Evolutionary conservation across 2,797 vertebrate genomes (phyloP), one percentile per base, ranked within the genome.

Genomic region (Protosalanx chinensis): DNA sequence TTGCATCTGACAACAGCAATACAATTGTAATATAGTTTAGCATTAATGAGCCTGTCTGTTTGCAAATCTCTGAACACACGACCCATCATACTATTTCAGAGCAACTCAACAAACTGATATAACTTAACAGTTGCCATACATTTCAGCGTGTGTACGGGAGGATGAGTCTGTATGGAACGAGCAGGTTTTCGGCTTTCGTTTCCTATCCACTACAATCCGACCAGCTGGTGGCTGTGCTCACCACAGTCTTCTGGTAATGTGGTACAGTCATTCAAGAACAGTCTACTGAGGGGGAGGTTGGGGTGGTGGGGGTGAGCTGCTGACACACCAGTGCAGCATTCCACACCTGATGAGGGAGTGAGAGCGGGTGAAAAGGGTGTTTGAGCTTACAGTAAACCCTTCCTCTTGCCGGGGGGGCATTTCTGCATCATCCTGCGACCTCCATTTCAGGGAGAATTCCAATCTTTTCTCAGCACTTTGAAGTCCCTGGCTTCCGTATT

Each of bases 401-500:
- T 13, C 60, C 23, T 46, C n/a, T 13, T 49, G 58, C 59, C 72
- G 57, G 23, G 23, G 62, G 71, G 75, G 76, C 58, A 77, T 20
- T 72, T 56, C 59, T 57, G 61, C 70, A 27, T 81, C 72, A 74
- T 59, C 51, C 33, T 69, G 75, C 41, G 70, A 78, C 65, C 72
- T 76, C 68, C 57, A 20, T 81, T 81, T 77, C 78, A 82, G 81
- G 82, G 81, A 85, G 68, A 12, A 37, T 57, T 32, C 29, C 4
- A 18, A 64, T 65, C 59, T 70, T 62, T 65, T 77, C 33, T 53
- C 16, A 0, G 3, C 33, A 61, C 71, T 74, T 70, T 60, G 41
- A 63, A 4, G 60, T n/a, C 58, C 80, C 67, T 64, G 29, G 32
- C 75, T 79, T 75, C 72, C 41, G 60, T 8, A 69, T 68, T 60